Evolutionary conservation across 2,113 vertebrate genomes (phyloP).

Genomic region (Cyprinus carpio): DNA sequence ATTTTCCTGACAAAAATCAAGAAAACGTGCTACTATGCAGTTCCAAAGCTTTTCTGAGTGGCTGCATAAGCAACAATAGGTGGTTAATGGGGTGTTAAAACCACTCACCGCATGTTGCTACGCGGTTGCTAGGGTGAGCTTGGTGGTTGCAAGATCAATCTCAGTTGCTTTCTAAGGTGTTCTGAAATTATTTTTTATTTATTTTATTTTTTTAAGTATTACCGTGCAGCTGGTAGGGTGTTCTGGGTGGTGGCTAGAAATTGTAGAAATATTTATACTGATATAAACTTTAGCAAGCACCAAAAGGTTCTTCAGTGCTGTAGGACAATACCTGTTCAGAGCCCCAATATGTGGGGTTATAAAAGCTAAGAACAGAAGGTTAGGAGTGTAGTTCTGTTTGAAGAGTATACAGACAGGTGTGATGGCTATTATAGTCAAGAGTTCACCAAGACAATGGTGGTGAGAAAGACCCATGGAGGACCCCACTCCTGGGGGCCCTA

Average conservation of each 20-base stretch:
- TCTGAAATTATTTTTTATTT: too few relatives aligned
- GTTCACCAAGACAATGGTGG: slow-evolving; percentile 5
- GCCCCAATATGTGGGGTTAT: slow-evolving; percentile 10
- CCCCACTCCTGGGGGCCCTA: background rate
- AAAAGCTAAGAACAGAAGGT: slow-evolving; percentile 34
- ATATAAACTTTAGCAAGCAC: background rate
- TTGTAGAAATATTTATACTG: background rate
- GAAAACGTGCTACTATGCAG: background rate
- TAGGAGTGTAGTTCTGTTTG: slow-evolving; percentile 25
- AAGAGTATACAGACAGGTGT: slow-evolving; percentile 47
- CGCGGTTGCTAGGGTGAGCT: too few relatives aligned
- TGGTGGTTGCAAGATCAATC: too few relatives aligned
- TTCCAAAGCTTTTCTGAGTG: background rate
- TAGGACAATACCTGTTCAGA: background rate
- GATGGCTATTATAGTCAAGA: background rate
- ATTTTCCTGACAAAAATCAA: background rate
- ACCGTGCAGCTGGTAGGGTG: too few relatives aligned
- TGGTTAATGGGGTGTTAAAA: background rate
- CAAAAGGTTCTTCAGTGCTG: background rate
- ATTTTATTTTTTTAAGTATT: too few relatives aligned
- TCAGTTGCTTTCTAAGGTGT: too few relatives aligned
- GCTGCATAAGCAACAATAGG: background rate
- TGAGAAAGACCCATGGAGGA: background rate
- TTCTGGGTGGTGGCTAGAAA: slow-evolving; percentile 7
- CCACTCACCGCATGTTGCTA: too few relatives aligned